Percentiles rank a stretch among this genome's conserved stretches.
Evolutionary conservation across 2,113 vertebrate genomes (phyloP).

Genomic region (Pongo abelii): DNA sequence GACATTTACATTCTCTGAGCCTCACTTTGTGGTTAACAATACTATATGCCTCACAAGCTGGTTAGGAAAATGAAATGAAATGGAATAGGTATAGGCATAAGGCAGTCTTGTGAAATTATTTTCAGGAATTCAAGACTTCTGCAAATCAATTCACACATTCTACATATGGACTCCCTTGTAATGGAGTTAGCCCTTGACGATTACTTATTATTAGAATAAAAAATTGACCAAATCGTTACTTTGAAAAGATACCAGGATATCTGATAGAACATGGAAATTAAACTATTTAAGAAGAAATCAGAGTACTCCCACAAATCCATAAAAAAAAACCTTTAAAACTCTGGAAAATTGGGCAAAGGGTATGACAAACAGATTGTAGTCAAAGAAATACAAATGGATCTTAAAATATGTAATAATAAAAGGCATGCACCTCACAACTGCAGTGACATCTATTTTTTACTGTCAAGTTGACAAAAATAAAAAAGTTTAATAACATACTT

Average conservation of each 20-base stretch:
- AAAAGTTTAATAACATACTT: not conserved
- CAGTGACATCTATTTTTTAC: not conserved
- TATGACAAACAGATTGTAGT: not conserved
- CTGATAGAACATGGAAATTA: not conserved
- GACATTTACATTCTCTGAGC: not conserved
- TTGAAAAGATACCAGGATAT: not conserved
- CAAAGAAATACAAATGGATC: slow-evolving; percentile 14
- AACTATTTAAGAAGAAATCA: slow-evolving; percentile 41
- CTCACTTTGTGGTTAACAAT: not conserved
- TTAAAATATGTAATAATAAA: slow-evolving; percentile 20
- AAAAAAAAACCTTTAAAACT: not conserved
- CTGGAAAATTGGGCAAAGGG: not conserved
- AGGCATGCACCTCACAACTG: not conserved
- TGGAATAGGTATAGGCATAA: not conserved
- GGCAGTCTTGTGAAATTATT: not conserved
- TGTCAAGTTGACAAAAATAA: slow-evolving; percentile 1
- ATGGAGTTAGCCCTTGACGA: not conserved
- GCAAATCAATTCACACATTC: not conserved
- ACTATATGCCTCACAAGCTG: not conserved
- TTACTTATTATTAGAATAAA: slow-evolving; percentile 27
- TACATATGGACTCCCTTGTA: not conserved
- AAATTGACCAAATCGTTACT: not conserved
- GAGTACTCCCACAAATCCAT: not conserved
- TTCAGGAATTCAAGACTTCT: slow-evolving; percentile 3
- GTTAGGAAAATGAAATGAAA: not conserved